Conservation (phyloP, 2,113 vertebrate genomes). For the Alosa alosa region DNA sequence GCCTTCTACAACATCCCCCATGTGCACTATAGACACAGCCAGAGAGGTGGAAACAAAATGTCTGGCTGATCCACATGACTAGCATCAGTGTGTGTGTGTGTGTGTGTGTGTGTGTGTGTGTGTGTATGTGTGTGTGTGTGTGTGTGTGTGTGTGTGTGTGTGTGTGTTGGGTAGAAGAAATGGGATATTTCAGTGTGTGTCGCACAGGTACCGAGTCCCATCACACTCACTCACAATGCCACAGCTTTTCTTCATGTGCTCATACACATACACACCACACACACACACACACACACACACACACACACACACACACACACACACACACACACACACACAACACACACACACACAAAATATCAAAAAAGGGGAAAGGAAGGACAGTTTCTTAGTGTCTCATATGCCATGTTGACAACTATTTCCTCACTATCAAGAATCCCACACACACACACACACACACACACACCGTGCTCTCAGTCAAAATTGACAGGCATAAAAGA, state of each 20-base stretch:
- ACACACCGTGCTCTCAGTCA: background rate
- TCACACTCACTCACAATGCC: background rate
- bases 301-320: background rate
- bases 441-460: too few relatives aligned
- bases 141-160: background rate
- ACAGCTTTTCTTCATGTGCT: background rate
- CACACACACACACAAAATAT: background rate
- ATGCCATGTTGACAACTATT: background rate
- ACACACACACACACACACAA: too few relatives aligned
- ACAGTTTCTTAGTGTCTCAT: background rate
- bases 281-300: background rate
- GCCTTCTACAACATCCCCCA: background rate
- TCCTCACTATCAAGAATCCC: background rate
- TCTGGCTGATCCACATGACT: background rate
- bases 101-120: background rate
- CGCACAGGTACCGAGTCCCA: background rate
- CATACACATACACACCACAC: background rate
- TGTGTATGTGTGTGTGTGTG: background rate
- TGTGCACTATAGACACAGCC: background rate
- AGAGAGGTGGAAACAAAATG: background rate
- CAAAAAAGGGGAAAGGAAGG: background rate
- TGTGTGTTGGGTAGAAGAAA: background rate
- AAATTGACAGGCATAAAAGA: background rate
- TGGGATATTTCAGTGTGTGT: background rate
- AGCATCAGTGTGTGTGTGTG: background rate